Base-by-base conservation (phyloP, 2,113 vertebrate species). In the Donacobius atricapilla region DNA sequence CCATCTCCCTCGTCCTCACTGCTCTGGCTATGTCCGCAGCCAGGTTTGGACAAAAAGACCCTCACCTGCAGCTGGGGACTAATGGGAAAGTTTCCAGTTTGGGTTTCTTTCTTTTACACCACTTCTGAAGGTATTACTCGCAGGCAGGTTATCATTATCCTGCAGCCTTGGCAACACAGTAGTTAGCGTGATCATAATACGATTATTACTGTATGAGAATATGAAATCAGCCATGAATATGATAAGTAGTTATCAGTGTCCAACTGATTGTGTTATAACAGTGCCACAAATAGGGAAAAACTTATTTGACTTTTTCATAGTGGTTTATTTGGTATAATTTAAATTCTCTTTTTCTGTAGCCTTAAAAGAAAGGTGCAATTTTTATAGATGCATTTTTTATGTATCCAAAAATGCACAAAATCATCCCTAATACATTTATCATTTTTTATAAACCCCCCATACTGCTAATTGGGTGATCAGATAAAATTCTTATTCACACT, bases 211-310 rank as follows among this genome's bases (percentile, higher is more conserved):
- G 28, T n/a, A 60, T 51, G 40, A 84, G 66, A 93, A 37, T 9
- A 11, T 51, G 60, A 94, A 92, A 89, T 94, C 95, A 94, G 37
- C 87, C 89, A 64, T 91, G 81, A 92, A 75, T 66, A 51, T 64
- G 73, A 75, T 91, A 57, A 95, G 40, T 31, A 81, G 56, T 69
- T 91, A 90, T 82, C 73, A 78, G 65, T 33, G 65, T 69, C 87
- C 89, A 87, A 61, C 56, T 82, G 81, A 95, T 64, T 65, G 63
- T 54, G 24, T 68, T 92, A 33, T 17, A 90, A 64, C 51, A 86
- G 76, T 6, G 4, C 40, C 47, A 64, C 47, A 68, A 47, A 92
- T 17, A 79, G n/a, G 30, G 31, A 66, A 80, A 86, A 83, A 58
- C 15, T 61, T 17, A 56, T 13, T 54, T 73, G 28, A 4, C 20